Percentiles rank a stretch among this genome's conserved stretches.
phyloP scores from a whole-genome alignment of 2,888 invertebrate species.

The Strigamia crassipes region DNA sequence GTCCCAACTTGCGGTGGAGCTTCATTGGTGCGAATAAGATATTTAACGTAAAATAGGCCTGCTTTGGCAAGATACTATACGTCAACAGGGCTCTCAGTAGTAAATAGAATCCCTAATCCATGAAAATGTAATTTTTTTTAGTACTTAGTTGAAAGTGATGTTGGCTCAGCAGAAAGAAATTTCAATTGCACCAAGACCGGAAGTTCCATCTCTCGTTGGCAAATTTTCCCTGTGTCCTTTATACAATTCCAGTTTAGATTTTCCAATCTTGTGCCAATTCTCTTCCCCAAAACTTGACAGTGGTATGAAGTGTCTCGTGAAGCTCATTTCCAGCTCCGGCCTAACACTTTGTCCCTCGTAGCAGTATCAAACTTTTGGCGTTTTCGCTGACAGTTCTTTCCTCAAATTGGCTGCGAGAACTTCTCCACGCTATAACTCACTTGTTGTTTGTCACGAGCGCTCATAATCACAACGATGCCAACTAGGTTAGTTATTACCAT shows the following conservation, averaged over 20 bases:
- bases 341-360: not conserved
- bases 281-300: slow-evolving; percentile 14
- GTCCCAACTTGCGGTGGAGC: too few species aligned
- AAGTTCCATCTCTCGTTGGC: not conserved
- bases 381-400: slow-evolving; percentile 26
- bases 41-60: too few species aligned
- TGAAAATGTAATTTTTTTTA: not conserved
- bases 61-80: too few species aligned
- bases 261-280: not conserved
- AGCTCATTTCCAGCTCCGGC: not conserved
- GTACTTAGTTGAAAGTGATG: not conserved
- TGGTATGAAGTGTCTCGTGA: not conserved
- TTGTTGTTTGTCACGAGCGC: not conserved
- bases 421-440: not conserved
- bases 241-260: not conserved
- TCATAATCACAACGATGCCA: not conserved
- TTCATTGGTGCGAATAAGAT: too few species aligned
- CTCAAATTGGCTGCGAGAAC: not conserved
- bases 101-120: not conserved
- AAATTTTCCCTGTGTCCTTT: not conserved
- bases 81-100: too few species aligned
- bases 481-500: too few species aligned
- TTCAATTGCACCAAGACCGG: not conserved
- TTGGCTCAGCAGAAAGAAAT: slow-evolving; percentile 4
- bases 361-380: not conserved